Evolutionary conservation across 2,888 invertebrate species (phyloP), one percentile per base, ranked within the genome.

Genomic region (Amorpha juglandis): DNA sequence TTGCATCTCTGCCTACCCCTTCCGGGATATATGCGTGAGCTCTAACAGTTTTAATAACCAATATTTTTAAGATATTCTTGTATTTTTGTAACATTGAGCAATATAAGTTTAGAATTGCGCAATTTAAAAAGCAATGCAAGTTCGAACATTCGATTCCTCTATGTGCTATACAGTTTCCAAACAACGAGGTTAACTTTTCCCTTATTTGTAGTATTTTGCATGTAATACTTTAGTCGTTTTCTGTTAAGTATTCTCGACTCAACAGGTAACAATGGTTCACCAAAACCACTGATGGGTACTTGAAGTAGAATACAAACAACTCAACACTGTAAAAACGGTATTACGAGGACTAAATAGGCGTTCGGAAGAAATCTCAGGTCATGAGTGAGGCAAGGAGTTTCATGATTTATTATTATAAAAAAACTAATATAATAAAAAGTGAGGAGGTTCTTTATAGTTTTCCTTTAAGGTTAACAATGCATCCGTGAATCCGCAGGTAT

Each of bases 201-300:
- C 51, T 52, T 58, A 42, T 58, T 58, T 38, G 58, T 58, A 19
- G 58, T 19, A 19, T 58, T 58, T 58, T 58, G 42, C 58, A 58
- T 58, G 58, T 42, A 58, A 42, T 58, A 58, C 19, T 42, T 38
- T 38, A 58, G 42, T 11, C 12, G 42, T 58, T n/a, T 11, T 7
- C 21, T 19, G 19, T 19, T 58, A 58, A 58, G 21, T 38, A 16
- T 55, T 55, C 38, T 38, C 58, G 42, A 58, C 58, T 58, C 58
- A 58, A 58, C 58, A 58, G 58, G 58, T 58, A 58, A 42, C 58
- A 58, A 16, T 6, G 35, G 16, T 55, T 16, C 53, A 16, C 33
- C 53, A 19, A 6, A 11, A 12, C 19, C 16, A 19, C 42, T 58
- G 19, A 42, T 58, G 19, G 6, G 19, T 42, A 42, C 58, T 58